phyloP scores from a whole-genome alignment of 2,797 vertebrate species.

The Lagocephalus sceleratus region DNA sequence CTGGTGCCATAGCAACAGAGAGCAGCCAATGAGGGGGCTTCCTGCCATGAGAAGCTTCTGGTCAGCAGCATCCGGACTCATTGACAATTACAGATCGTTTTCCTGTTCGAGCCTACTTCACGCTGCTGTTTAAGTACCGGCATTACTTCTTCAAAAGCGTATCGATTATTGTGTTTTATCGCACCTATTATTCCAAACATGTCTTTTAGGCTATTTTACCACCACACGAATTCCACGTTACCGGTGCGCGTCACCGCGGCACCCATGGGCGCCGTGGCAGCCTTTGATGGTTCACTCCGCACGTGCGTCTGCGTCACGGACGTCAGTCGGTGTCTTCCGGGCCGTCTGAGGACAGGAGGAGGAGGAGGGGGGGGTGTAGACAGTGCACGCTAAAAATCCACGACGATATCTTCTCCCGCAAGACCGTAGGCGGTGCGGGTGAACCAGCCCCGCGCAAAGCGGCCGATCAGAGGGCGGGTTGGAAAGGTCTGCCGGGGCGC shows the following conservation, averaged over 20 bases:
- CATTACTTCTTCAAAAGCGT: background rate
- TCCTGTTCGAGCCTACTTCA: no score
- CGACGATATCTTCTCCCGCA: constrained; percentile 20
- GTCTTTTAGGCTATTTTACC: background rate
- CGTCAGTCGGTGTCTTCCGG: constrained; percentile 34
- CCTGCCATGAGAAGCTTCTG: constrained; percentile 24
- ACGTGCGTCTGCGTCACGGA: constrained; percentile 63
- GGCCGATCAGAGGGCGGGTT: background rate
- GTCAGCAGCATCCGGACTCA: constrained; percentile 35
- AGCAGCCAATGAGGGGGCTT: constrained; percentile 65
- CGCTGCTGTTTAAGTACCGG: no score
- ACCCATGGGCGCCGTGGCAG: background rate
- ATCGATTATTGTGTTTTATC: no score
- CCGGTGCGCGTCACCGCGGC: constrained; percentile 4
- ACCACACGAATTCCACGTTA: background rate
- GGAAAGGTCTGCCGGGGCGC: background rate
- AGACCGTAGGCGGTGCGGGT: constrained; percentile 1
- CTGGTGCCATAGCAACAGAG: constrained; percentile 79
- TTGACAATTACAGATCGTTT: background rate
- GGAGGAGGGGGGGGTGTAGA: constrained; percentile 41
- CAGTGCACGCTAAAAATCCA: constrained; percentile 20
- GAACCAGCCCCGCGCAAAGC: background rate
- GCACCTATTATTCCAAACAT: no score
- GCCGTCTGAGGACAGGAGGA: constrained; percentile 71
- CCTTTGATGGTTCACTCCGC: constrained; percentile 31